Evolutionary conservation across 1,140 invertebrate species (phyloP).

Genomic region (Bombus sylvicola): DNA sequence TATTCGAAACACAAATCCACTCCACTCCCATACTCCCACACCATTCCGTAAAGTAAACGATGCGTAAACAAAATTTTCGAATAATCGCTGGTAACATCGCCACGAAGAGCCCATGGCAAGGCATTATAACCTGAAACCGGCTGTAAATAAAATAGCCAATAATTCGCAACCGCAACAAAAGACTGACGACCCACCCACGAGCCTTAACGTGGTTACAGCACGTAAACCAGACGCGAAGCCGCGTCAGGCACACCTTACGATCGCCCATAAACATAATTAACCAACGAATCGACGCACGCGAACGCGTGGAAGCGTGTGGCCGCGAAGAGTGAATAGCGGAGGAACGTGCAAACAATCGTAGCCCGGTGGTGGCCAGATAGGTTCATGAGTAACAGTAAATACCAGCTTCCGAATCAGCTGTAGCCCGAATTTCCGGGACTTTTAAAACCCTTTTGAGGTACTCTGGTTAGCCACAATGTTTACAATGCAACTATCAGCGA

Average conservation of each 20-base stretch:
- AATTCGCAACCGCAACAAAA: background rate
- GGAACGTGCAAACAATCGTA: constrained; percentile 41
- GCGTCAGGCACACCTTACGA: constrained; percentile 1
- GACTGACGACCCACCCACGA: background rate
- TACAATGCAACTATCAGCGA: constrained; percentile 28
- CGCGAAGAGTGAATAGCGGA: background rate
- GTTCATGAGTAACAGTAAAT: constrained; percentile 36
- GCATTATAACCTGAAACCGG: background rate
- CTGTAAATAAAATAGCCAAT: background rate
- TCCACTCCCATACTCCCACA: background rate
- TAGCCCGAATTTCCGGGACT: constrained; percentile 45
- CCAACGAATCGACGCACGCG: background rate
- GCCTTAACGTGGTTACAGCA: background rate
- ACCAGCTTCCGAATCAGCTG: constrained; percentile 38
- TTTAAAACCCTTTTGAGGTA: constrained; percentile 51
- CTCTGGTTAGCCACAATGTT: constrained; percentile 43
- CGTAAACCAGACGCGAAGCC: background rate
- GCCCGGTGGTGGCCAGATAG: background rate
- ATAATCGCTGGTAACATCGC: background rate
- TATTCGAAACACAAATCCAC: background rate
- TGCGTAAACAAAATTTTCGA: background rate
- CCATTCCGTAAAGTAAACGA: background rate
- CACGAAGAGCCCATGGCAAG: background rate
- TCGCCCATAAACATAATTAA: constrained; percentile 28
- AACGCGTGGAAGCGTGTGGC: background rate